Base-by-base conservation (phyloP, 2,888 invertebrate genomes). In the Ferrisia virgata region DNA sequence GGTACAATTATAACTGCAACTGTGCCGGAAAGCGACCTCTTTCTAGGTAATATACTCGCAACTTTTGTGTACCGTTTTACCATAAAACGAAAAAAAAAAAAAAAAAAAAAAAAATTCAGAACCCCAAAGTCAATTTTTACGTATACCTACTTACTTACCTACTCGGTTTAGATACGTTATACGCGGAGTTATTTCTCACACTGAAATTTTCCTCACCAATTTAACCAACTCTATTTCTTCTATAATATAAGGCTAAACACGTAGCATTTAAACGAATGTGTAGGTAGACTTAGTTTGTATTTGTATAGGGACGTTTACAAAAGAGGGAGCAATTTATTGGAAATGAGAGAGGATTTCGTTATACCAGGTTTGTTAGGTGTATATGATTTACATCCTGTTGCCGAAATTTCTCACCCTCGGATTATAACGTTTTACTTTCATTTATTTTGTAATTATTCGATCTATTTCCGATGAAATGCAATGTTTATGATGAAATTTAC, bases 21-120 rank as follows among this genome's bases (percentile, higher is more conserved):
- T 64, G 28, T 64, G 28, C 58, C 58, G 58, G 58, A 64, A 64
- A 64, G 58, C 58, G 58, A n/a, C 58, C 58, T 64, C 58, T 64
- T 64, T 11, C 58, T 5, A 13, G 25, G 58, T 64, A 64, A 64
- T 64, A 64, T 28, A 64, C 58, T 64, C 58, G 25, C 58, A 64
- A 28, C 13, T 64, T 64, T 28, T 8, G 28, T 64, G 11, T 28
- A 64, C 47, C 58, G n/a, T 25, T 64, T 64, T 11, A 2, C 2
- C 58, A 28, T 64, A 64, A 47, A 47, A 47, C 47, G 47, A 64
- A 64, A 64, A 64, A 64, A 64, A 11, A 64, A 64, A 64, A 64
- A 64, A 11, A n/a, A n/a, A n/a, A n/a, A n/a, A n/a, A n/a, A n/a
- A n/a, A n/a, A n/a, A n/a, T n/a, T 11, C 58, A 22, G 25, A 64